Base-by-base conservation (phyloP, 2,113 vertebrate genomes). In the Oreochromis aureus region DNA sequence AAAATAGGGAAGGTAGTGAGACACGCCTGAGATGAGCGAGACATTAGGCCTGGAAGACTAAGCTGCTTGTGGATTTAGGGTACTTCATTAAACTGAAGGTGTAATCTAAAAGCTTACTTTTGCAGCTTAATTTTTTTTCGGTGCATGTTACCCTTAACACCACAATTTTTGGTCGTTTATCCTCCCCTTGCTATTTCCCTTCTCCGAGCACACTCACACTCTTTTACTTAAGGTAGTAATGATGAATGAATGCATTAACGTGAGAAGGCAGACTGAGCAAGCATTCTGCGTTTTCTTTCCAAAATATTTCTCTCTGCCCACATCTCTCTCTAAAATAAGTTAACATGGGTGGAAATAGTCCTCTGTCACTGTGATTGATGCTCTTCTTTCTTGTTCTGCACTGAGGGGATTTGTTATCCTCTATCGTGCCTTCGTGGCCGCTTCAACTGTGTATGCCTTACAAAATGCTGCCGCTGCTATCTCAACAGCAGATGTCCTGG, bases 321-420 rank as follows among this genome's bases (percentile, higher is more conserved):
- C 61, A 41, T 91, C 66, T 46, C 81, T 76, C 81, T 63, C 80
- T 92, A 86, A 91, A 94, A 91, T 90, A 90, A 90, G 91, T 92
- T 90, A 94, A 92, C 89, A 87, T 83, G 89, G 73, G 86, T 81
- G 73, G 84, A 91, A 94, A 91, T 86, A 78, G 86, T 88, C 81
- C 44, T 91, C 85, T 39, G 87, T 91, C 79, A 80, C 55, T 5
- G 58, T 93, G 94, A 96, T 91, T 87, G 90, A 96, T 95, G 93
- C 76, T 89, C 80, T 48, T 83, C 69, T 84, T 91, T 89, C 59
- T 84, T 82, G 32, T 63, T 27, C 83, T 83, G 83, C 86, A 81
- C 87, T 13, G 80, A 83, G 82, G 89, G 89, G 73, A 91, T 94
- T 91, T 93, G 92, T 92, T 93, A 87, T 85, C 86, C 82, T 86